Evolutionary conservation across 2,888 invertebrate genomes (phyloP).

Genomic region (Folsomia manolachei): DNA sequence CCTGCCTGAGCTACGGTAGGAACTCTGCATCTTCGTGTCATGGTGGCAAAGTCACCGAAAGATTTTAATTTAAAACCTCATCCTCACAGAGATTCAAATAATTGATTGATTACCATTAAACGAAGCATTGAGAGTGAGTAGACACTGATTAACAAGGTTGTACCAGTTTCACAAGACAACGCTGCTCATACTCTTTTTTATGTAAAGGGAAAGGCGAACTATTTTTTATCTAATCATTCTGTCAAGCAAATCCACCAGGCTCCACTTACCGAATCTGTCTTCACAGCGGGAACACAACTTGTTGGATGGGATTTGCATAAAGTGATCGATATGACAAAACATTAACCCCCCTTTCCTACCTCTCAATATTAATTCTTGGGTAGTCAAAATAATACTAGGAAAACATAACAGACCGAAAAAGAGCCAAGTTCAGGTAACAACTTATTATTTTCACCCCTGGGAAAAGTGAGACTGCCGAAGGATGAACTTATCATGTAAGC

Average conservation of each 20-base stretch:
- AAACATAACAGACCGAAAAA: no score
- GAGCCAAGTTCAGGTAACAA: not conserved
- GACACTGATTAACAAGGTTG: slow-evolving; percentile 18
- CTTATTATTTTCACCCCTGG: not conserved
- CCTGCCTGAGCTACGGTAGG: no score
- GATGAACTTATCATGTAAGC: not conserved
- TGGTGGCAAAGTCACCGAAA: not conserved
- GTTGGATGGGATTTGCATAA: not conserved
- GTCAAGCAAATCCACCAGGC: slow-evolving; percentile 1
- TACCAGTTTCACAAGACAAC: no score
- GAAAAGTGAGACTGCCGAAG: not conserved
- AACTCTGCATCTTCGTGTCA: no score
- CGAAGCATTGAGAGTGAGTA: slow-evolving; percentile 15
- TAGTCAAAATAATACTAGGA: no score
- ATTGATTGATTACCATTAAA: slow-evolving; percentile 22
- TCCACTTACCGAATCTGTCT: not conserved
- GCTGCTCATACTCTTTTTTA: no score
- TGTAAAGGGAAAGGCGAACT: no score
- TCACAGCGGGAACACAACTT: not conserved
- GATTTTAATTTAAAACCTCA: slow-evolving; percentile 12
- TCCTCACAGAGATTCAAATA: slow-evolving; percentile 7
- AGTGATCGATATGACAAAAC: slow-evolving; percentile 2
- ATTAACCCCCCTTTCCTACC: no score
- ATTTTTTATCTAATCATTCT: slow-evolving; percentile 10
- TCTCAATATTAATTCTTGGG: no score